phyloP scores from a whole-genome alignment of 1,140 invertebrate species.

The Dryas iulia region DNA sequence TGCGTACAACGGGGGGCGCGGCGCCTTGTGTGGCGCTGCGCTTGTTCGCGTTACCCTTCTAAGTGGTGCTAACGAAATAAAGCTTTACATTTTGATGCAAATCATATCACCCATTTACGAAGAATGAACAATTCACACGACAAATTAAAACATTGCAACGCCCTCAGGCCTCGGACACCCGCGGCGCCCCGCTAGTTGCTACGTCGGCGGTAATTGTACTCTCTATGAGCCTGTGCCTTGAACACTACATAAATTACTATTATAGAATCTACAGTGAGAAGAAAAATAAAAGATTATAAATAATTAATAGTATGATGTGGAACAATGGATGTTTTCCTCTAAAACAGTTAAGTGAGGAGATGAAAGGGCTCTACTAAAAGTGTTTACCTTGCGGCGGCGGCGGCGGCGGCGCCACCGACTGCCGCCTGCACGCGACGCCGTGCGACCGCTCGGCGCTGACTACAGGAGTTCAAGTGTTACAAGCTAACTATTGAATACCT shows the following conservation, averaged over 20 bases:
- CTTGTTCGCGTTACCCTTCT: neutral
- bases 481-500: too few species aligned
- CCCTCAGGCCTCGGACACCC: neutral
- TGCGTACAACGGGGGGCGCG: neutral
- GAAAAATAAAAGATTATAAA: too few species aligned
- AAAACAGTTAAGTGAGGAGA: conserved; percentile 6
- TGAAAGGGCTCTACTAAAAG: conserved; percentile 38
- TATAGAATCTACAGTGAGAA: too few species aligned
- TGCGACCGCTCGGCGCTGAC: too few species aligned
- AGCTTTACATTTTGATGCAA: neutral
- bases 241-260: too few species aligned
- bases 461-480: too few species aligned
- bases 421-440: too few species aligned
- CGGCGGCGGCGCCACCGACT: too few species aligned
- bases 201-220: neutral
- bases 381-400: conserved; percentile 28
- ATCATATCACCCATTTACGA: neutral
- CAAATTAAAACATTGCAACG: neutral
- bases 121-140: neutral
- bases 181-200: neutral
- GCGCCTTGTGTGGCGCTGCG: neutral
- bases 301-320: neutral
- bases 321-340: neutral
- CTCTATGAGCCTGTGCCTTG: too few species aligned
- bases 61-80: neutral